phyloP scores from a whole-genome alignment of 2,113 vertebrate genomes.

The Carlito syrichta region DNA sequence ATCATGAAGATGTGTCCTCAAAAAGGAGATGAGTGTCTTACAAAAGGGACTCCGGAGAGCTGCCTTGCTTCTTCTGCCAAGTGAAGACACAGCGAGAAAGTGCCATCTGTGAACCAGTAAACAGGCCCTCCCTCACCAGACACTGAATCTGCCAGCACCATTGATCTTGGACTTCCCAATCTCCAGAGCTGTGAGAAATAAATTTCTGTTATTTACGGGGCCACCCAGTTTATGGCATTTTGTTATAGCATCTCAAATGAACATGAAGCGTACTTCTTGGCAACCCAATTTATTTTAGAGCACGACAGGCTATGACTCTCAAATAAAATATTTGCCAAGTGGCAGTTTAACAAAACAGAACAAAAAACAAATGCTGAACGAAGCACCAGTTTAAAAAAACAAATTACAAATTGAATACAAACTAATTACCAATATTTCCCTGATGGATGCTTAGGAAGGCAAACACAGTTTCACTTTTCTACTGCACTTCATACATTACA shows the following conservation, averaged over 20 bases:
- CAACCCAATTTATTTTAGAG: constrained; percentile 26
- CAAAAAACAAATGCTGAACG: background rate
- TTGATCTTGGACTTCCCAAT: background rate
- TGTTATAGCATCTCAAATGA: background rate
- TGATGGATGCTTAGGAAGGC: background rate
- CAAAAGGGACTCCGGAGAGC: background rate
- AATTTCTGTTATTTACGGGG: background rate
- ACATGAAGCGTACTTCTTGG: background rate
- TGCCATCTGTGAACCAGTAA: background rate
- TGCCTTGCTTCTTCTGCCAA: background rate
- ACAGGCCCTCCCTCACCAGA: background rate
- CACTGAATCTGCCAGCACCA: background rate
- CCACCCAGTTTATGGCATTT: background rate
- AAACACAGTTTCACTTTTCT: background rate
- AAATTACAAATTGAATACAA: constrained; percentile 40
- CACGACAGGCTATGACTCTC: background rate
- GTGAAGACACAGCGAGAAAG: background rate
- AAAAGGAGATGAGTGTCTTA: background rate
- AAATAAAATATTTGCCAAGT: constrained; percentile 44
- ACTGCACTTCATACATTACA: constrained; percentile 33
- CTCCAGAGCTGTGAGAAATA: background rate
- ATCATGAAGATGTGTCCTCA: background rate
- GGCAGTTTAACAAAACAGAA: constrained; percentile 27
- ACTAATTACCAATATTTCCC: constrained; percentile 50
- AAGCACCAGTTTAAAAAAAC: background rate